phyloP scores from a whole-genome alignment of 2,888 invertebrate genomes.

The Leucania comma region DNA sequence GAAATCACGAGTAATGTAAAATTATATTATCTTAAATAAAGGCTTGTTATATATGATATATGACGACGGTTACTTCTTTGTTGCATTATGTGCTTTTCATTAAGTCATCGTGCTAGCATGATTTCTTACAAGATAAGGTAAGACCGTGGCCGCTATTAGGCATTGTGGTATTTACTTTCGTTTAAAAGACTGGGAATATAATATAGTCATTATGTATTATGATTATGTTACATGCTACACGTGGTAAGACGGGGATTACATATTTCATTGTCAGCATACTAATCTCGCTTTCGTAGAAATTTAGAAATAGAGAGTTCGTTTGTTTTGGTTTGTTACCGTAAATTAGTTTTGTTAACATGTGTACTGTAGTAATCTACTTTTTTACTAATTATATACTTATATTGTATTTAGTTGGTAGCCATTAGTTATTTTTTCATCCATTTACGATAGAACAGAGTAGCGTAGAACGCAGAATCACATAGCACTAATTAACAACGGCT shows the following conservation, averaged over 20 bases:
- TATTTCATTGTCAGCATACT: slow-evolving; percentile 23
- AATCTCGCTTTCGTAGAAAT: slow-evolving; percentile 24
- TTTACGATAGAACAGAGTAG: neutral
- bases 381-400: too few relatives aligned
- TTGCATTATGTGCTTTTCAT: slow-evolving; percentile 55
- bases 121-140: slow-evolving; percentile 58
- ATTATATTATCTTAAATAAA: slow-evolving; percentile 40
- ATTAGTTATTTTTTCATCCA: neutral
- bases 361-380: neutral
- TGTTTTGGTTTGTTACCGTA: neutral
- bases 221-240: slow-evolving; percentile 49
- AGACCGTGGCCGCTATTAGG: slow-evolving; percentile 50
- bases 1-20: slow-evolving; percentile 62
- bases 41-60: slow-evolving; percentile 55
- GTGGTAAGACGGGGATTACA: slow-evolving; percentile 46
- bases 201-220: slow-evolving; percentile 54
- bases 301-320: slow-evolving; percentile 33
- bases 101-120: slow-evolving; percentile 47
- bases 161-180: slow-evolving; percentile 68
- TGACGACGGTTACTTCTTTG: slow-evolving; percentile 50
- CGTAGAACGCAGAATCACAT: neutral
- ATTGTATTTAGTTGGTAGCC: too few relatives aligned
- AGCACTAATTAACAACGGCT: neutral
- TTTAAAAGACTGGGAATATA: slow-evolving; percentile 60
- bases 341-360: neutral